A percentile compares a stretch with the other conserved stretches of the same genome.
These are phyloP conservation scores for Macrotus californicus DNA, from an alignment of 2,113 vertebrate species.

Conservation along the genomic window DNA sequence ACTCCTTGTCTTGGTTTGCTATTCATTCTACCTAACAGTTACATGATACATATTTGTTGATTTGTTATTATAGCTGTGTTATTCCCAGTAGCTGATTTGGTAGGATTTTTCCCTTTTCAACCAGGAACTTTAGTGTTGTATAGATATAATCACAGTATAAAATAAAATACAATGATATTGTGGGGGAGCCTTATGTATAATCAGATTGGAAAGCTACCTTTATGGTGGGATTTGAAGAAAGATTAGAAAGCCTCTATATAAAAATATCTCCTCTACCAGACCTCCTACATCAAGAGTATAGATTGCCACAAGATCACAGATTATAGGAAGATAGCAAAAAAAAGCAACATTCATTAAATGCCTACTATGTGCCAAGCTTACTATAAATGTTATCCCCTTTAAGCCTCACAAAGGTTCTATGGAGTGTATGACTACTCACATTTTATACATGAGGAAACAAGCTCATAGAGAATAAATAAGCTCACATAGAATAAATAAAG, in stretches of 20 bases:
- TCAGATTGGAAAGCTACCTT: background rate
- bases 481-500: background rate
- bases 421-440: background rate
- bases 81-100: background rate
- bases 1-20: too few species aligned
- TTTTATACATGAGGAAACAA: conserved; percentile 15
- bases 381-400: background rate
- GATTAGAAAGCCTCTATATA: background rate
- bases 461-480: background rate
- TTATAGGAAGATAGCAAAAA: background rate
- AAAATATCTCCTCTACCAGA: background rate
- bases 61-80: background rate
- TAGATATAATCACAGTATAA: background rate
- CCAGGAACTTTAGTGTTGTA: background rate
- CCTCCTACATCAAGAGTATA: background rate
- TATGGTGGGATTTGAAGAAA: background rate
- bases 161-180: background rate
- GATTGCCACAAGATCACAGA: background rate
- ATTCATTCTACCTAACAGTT: background rate
- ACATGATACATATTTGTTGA: background rate
- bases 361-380: background rate
- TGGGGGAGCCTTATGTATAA: background rate
- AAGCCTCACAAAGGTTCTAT: background rate
- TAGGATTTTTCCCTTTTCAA: background rate
- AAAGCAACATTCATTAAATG: background rate